These are phyloP conservation scores for Anticlea derivata DNA, from an alignment of 2,888 invertebrate species.

Conservation along the genomic window DNA sequence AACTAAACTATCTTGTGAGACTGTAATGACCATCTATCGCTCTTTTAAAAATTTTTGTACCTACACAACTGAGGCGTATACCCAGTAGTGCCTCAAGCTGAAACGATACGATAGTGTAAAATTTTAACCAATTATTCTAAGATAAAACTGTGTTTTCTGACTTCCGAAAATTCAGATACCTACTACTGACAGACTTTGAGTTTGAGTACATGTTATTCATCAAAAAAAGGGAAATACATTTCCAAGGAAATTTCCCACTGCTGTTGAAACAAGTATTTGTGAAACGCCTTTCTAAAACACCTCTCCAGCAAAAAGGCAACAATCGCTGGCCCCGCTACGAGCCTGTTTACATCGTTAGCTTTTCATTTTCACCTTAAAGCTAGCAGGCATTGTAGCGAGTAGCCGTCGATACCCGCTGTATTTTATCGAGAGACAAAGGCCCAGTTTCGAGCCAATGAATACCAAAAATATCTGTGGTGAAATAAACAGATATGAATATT, in stretches of 20 bases:
- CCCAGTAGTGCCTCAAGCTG: too few species aligned
- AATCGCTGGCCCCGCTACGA: slow-evolving; percentile 23
- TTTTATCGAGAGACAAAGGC: slow-evolving; percentile 49
- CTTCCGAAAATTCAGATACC: too few species aligned
- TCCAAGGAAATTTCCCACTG: slow-evolving; percentile 15
- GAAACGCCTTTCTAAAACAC: slow-evolving; percentile 25
- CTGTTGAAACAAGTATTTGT: slow-evolving; percentile 23
- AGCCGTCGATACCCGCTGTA: slow-evolving; percentile 39
- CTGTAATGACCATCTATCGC: too few species aligned
- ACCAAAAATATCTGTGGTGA: slow-evolving; percentile 41
- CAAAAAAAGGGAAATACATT: slow-evolving; percentile 11
- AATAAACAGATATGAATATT: slow-evolving; percentile 38
- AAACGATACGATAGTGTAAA: too few species aligned
- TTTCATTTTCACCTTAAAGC: slow-evolving; percentile 54
- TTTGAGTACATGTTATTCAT: too few species aligned
- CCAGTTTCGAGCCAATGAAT: slow-evolving; percentile 38
- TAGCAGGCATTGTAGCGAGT: slow-evolving; percentile 18
- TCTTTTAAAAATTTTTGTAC: too few species aligned
- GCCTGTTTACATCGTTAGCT: slow-evolving; percentile 54
- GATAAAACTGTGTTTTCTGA: too few species aligned
- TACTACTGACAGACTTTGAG: too few species aligned
- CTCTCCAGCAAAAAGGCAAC: slow-evolving; percentile 21
- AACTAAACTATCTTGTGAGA: too few species aligned
- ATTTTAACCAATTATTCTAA: too few species aligned
- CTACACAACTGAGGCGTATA: too few species aligned